Evolutionary conservation across 2,113 vertebrate genomes (phyloP).

Genomic region (Eurypyga helias): DNA sequence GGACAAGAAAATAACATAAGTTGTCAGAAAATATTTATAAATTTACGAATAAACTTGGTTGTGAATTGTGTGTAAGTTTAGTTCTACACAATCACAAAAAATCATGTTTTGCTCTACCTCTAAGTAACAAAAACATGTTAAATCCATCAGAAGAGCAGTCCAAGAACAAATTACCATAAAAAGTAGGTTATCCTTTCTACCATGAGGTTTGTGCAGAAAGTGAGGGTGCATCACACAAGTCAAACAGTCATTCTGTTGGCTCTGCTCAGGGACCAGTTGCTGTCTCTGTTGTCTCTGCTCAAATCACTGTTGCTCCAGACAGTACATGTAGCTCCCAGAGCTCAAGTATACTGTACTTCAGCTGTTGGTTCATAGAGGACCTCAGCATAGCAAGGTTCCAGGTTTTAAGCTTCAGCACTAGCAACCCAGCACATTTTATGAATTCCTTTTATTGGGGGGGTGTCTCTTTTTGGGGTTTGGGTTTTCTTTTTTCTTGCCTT

Average conservation of each 20-base stretch:
- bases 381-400: neutral
- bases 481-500: neutral
- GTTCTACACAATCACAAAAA: neutral
- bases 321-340: neutral
- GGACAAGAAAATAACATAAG: neutral
- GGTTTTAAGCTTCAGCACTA: neutral
- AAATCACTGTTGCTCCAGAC: neutral
- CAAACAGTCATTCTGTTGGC: neutral
- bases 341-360: neutral
- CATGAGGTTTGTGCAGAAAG: accelerated
- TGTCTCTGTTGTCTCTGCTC: neutral
- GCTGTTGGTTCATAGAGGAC: neutral
- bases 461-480: too few species aligned
- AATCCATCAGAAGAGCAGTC: neutral
- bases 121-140: neutral
- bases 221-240: neutral
- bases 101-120: neutral
- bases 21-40: neutral
- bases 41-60: neutral
- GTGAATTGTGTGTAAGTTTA: neutral
- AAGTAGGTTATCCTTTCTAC: neutral
- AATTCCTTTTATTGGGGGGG: neutral
- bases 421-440: neutral
- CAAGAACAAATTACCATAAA: neutral
- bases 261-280: neutral